These are phyloP conservation scores for Epinephelus awoara DNA, from an alignment of 2,797 vertebrate genomes.

Conservation along the genomic window DNA sequence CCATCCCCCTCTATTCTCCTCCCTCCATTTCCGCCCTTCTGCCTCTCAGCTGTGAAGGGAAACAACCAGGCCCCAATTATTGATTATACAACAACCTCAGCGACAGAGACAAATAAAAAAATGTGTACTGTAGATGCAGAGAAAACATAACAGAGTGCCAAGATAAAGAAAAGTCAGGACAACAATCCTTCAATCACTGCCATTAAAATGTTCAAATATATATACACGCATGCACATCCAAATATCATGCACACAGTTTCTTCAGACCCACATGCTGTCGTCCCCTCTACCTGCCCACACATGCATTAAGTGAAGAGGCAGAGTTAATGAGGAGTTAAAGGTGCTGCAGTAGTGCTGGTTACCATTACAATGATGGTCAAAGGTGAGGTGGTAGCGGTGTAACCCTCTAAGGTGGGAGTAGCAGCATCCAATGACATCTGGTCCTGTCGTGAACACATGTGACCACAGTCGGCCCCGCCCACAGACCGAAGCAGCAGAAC, in stretches of 20 bases:
- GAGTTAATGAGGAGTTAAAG: conserved; percentile 2
- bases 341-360: conserved; percentile 67
- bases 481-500: conserved; percentile 94
- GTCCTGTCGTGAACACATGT: conserved; percentile 92
- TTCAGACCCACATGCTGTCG: conserved; percentile 24
- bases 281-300: conserved; percentile 43
- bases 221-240: background rate
- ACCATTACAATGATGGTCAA: conserved; percentile 95
- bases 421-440: conserved; percentile 91
- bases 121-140: background rate
- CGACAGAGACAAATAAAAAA: conserved; percentile 22
- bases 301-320: conserved; percentile 32
- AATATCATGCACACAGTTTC: conserved; percentile 11
- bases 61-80: conserved; percentile 47
- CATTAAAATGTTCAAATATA: conserved; percentile 4
- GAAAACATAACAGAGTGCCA: conserved; percentile 2
- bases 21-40: conserved; percentile 72
- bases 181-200: no score
- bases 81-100: conserved; percentile 52
- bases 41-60: conserved; percentile 70
- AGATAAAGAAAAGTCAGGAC: background rate
- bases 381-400: conserved; percentile 86
- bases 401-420: conserved; percentile 91
- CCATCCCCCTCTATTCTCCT: conserved; percentile 53
- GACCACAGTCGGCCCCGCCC: conserved; percentile 94